Percentiles rank a stretch among this genome's conserved stretches.
Evolutionary conservation across 1,140 invertebrate species (phyloP).

Genomic region (Dreissena rostriformis): DNA sequence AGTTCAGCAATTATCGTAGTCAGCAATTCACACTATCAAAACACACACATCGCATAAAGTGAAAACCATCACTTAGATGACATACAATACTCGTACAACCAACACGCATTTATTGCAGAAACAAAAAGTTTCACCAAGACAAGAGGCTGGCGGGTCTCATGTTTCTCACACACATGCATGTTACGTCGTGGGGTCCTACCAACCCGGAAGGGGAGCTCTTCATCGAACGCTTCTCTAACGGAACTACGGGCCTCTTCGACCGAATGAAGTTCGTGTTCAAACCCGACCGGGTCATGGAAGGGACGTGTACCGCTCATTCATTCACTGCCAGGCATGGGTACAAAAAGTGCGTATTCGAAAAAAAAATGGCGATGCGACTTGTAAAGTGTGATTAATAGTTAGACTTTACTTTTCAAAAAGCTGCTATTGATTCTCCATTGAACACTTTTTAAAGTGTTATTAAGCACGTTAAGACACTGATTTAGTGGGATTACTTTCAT

Average conservation of each 20-base stretch:
- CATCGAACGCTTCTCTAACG: neutral
- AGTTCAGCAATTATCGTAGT: too few relatives aligned
- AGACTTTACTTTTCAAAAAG: too few relatives aligned
- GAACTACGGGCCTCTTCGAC: neutral
- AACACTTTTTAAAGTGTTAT: too few relatives aligned
- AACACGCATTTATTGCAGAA: neutral
- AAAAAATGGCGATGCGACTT: too few relatives aligned
- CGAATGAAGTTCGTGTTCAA: constrained; percentile 3
- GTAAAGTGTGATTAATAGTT: too few relatives aligned
- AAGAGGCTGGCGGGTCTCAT: neutral
- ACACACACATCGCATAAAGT: too few relatives aligned
- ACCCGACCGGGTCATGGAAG: neutral
- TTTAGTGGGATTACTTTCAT: too few relatives aligned
- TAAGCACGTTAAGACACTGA: too few relatives aligned
- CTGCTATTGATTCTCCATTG: too few relatives aligned
- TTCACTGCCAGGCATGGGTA: neutral
- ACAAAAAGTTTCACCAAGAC: neutral
- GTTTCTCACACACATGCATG: neutral
- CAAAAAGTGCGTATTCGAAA: neutral
- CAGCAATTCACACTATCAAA: too few relatives aligned
- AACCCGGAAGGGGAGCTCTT: neutral
- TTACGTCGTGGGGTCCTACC: neutral
- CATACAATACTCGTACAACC: too few relatives aligned
- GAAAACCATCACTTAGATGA: too few relatives aligned
- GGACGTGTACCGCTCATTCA: neutral